Base-by-base conservation (phyloP, 1,140 invertebrate genomes). In the Bursaphelenchus mucronatus region DNA sequence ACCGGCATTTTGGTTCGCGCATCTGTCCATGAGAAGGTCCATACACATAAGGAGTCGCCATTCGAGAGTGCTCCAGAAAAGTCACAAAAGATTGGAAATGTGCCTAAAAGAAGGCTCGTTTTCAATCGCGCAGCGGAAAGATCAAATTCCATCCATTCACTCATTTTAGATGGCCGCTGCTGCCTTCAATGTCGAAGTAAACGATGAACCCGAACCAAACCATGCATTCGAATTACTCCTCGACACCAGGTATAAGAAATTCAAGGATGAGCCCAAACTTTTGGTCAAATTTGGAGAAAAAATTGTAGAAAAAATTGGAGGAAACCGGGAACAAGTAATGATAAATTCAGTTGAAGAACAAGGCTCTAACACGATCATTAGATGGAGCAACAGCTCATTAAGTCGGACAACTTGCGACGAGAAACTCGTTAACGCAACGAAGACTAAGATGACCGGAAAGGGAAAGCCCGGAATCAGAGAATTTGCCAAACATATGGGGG, bases 361-460 rank as follows among this genome's bases (percentile, higher is more conserved):
- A 45, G 57, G 57, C 19, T 59, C 19, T 30, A 39, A 59, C 19
- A 40, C 21, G 5, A 3, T 59, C 40, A n/a, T 59, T 13, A 59
- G 45, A 11, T 59, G 11, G 13, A 59, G 57, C 41, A 59, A 59
- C 57, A 40, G 45, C 57, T 15, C 57, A 11, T 50, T 59, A 15
- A 44, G 41, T 44, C 11, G 13, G 11, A 59, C 41, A 39, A 46
- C n/a, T 3, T 59, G 57, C 41, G 13, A 13, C 2, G 30, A 59
- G 13, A 39, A 13, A 11, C 3, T 17, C 19, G 45, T 59, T 44
- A 39, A 59, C 9, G 57, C 41, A 17, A 15, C 13, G 13, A 39
- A 44, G 13, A 6, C 4, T 44, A 59, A 59, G 40, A 59, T 40
- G 13, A 44, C 45, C 40, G 47, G 15, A 17, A n/a, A 9, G 13